Conservation (phyloP, 1,140 invertebrate genomes). For the Meloidogyne hapla region DNA sequence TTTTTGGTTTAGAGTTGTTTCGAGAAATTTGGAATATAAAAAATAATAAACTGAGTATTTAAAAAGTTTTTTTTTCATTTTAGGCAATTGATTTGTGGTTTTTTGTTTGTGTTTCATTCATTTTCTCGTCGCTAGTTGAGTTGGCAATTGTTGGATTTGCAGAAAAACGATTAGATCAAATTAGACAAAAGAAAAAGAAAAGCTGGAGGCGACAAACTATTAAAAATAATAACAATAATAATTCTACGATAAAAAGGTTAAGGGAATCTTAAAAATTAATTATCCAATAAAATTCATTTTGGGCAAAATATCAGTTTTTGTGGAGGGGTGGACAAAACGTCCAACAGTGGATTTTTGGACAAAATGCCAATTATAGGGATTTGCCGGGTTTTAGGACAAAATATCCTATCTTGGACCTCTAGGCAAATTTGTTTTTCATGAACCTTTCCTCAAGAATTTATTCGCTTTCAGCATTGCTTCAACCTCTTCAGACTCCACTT, state of each 20-base stretch:
- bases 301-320: constrained; percentile 3
- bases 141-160: constrained; percentile 65
- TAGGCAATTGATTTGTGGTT: constrained; percentile 65
- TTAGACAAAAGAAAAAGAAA: constrained; percentile 8
- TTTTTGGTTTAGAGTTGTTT: too few species aligned
- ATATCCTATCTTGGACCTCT: too few species aligned
- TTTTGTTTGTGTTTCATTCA: constrained; percentile 65
- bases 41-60: too few species aligned
- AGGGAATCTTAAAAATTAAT: background rate
- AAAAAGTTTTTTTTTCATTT: background rate
- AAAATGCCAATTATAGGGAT: background rate
- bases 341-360: background rate
- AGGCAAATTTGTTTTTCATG: too few species aligned
- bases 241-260: constrained; percentile 26
- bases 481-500: background rate
- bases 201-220: constrained; percentile 6
- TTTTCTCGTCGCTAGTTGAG: constrained; percentile 66
- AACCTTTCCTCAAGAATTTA: too few species aligned
- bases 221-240: constrained; percentile 15
- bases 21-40: too few species aligned
- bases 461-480: background rate
- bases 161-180: constrained; percentile 42
- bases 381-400: background rate
- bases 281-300: too few species aligned
- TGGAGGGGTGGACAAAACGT: too few species aligned